phyloP scores from a whole-genome alignment of 2,113 vertebrate species.

The Macquaria australasica region DNA sequence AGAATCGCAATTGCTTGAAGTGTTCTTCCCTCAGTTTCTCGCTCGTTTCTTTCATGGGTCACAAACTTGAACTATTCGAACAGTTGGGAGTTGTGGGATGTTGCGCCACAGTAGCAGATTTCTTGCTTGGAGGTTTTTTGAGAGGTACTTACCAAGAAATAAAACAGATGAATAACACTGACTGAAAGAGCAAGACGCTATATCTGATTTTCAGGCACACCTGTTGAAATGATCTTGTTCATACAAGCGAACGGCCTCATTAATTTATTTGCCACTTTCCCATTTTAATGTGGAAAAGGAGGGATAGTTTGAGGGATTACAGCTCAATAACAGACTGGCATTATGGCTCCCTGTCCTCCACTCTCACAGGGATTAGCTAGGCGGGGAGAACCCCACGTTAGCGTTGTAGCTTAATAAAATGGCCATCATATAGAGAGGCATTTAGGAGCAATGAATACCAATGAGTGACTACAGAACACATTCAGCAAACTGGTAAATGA shows the following conservation, averaged over 20 bases:
- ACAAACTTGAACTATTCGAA: constrained; percentile 42
- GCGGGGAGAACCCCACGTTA: constrained; percentile 44
- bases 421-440: constrained; percentile 65
- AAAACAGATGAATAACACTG: constrained; percentile 38
- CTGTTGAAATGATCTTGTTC: constrained; percentile 45
- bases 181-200: constrained; percentile 4
- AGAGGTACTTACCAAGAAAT: constrained; percentile 35
- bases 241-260: constrained; percentile 28
- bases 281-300: constrained; percentile 52
- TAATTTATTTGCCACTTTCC: constrained; percentile 52
- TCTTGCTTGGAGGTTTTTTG: constrained; percentile 34
- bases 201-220: constrained; percentile 11
- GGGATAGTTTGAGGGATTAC: constrained; percentile 64
- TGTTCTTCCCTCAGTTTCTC: constrained; percentile 8
- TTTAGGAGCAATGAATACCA: constrained; percentile 77
- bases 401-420: constrained; percentile 71
- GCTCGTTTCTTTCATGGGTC: constrained; percentile 33
- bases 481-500: constrained; percentile 71
- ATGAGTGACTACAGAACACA: constrained; percentile 68
- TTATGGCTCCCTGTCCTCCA: constrained; percentile 55
- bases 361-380: constrained; percentile 68
- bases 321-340: constrained; percentile 60
- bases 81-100: constrained; percentile 39
- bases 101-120: constrained; percentile 1
- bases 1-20: constrained; percentile 11